phyloP scores from a whole-genome alignment of 2,113 vertebrate genomes.

The Chrysochloris asiatica region DNA sequence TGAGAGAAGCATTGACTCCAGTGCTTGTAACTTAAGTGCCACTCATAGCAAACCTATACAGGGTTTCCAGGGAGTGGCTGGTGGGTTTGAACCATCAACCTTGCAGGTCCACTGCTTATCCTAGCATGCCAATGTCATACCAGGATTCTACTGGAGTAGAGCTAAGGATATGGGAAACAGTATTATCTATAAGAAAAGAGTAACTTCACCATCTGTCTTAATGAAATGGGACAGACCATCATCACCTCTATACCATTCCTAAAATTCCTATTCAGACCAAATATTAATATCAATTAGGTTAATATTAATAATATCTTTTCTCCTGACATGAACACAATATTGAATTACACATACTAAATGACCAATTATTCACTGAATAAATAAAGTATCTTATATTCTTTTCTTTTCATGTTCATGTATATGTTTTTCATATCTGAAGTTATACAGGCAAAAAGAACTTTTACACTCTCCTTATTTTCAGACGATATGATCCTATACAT shows the following conservation, averaged over 20 bases:
- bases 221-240: neutral
- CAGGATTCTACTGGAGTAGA: too few relatives aligned
- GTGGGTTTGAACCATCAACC: too few relatives aligned
- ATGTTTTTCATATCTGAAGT: conserved; percentile 14
- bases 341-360: neutral
- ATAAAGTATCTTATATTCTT: neutral
- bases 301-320: neutral
- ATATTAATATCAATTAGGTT: neutral
- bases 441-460: neutral
- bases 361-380: neutral
- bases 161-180: neutral
- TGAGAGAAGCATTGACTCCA: too few relatives aligned
- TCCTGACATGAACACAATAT: conserved; percentile 7
- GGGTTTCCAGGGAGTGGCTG: too few relatives aligned
- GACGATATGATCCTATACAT: too few relatives aligned
- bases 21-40: too few relatives aligned
- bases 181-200: neutral
- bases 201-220: too few relatives aligned
- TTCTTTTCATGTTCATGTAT: neutral
- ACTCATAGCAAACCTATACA: too few relatives aligned
- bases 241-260: neutral
- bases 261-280: conserved; percentile 24
- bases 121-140: too few relatives aligned
- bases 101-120: too few relatives aligned
- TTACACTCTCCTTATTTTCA: too few relatives aligned